A percentile compares a stretch with the other conserved stretches of the same genome.
Evolutionary conservation across 2,888 invertebrate species (phyloP).

Genomic region (Ichneumoninae sp.): DNA sequence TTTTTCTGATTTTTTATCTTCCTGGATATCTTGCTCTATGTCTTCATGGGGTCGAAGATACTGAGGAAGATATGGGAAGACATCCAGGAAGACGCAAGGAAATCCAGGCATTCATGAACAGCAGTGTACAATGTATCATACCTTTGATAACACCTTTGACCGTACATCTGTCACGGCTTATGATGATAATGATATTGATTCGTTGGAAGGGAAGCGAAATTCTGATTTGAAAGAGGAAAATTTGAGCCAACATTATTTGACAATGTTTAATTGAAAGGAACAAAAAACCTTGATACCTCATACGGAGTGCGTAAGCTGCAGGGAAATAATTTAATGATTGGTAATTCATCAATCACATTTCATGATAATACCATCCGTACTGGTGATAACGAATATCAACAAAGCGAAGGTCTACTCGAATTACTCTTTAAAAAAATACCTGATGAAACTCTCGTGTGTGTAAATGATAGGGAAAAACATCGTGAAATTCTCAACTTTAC

Average conservation of each 20-base stretch:
- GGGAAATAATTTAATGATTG: slow-evolving; percentile 55
- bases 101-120: too few species aligned
- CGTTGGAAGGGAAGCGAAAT: slow-evolving; percentile 83
- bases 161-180: slow-evolving; percentile 55
- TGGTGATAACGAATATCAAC: slow-evolving; percentile 34
- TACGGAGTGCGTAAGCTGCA: slow-evolving; percentile 61
- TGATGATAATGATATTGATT: slow-evolving; percentile 80
- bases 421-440: slow-evolving; percentile 58
- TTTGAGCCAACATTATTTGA: slow-evolving; percentile 59
- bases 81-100: too few species aligned
- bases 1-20: too few species aligned
- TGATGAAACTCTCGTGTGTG: background rate
- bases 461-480: slow-evolving; percentile 47
- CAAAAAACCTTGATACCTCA: slow-evolving; percentile 40
- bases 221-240: slow-evolving; percentile 79
- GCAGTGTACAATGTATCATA: slow-evolving; percentile 4
- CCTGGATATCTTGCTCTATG: too few species aligned
- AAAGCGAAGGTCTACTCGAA: slow-evolving; percentile 58
- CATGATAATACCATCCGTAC: slow-evolving; percentile 25
- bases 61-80: too few species aligned
- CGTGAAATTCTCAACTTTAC: slow-evolving; percentile 37
- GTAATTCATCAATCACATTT: slow-evolving; percentile 54
- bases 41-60: too few species aligned
- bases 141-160: slow-evolving; percentile 69
- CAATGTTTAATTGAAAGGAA: slow-evolving; percentile 4